phyloP scores from a whole-genome alignment of 2,113 vertebrate species.

The Melospiza georgiana region DNA sequence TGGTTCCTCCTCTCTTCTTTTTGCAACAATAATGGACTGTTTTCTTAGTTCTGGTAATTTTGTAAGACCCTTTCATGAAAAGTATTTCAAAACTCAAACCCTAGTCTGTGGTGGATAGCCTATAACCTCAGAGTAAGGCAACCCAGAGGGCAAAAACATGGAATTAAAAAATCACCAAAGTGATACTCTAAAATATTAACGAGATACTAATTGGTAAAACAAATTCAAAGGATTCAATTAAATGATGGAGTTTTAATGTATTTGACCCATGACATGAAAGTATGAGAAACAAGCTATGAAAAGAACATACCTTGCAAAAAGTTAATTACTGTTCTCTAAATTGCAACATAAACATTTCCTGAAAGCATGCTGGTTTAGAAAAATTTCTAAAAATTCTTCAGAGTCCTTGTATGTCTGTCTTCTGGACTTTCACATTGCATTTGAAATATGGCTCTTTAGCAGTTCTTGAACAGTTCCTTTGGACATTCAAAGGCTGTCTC shows the following conservation, averaged over 20 bases:
- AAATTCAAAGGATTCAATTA: neutral
- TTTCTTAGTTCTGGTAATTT: neutral
- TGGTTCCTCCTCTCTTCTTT: neutral
- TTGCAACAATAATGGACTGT: neutral
- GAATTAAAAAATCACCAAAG: neutral
- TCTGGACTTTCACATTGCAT: neutral
- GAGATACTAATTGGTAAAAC: neutral
- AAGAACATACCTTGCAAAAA: neutral
- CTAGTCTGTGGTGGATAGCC: neutral
- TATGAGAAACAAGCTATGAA: neutral
- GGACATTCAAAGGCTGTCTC: neutral
- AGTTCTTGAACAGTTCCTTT: neutral
- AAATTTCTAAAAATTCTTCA: neutral
- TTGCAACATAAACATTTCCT: neutral
- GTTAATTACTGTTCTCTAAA: neutral
- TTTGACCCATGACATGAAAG: neutral
- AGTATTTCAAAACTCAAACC: neutral
- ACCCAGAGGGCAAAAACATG: neutral
- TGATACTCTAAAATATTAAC: neutral
- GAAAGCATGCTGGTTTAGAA: neutral
- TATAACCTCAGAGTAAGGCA: neutral
- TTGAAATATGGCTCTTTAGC: neutral
- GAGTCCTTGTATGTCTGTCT: neutral
- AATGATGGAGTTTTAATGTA: neutral
- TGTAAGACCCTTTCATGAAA: neutral